These are phyloP conservation scores for Gopherus evgoodei DNA, from an alignment of 2,113 vertebrate genomes.

Conservation along the genomic window DNA sequence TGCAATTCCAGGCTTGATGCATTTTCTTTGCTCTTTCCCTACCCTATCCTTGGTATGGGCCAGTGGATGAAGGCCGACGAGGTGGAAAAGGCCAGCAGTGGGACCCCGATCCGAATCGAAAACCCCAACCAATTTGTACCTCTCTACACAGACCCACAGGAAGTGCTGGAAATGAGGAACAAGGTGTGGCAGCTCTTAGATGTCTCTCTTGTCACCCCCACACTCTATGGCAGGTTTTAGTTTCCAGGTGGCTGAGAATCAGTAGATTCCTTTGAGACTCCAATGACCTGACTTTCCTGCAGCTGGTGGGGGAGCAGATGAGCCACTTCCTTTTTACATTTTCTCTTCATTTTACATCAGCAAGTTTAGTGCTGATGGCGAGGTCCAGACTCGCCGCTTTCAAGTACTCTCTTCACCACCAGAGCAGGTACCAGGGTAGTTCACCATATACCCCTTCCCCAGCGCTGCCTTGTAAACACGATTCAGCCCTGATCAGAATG, in stretches of 20 bases:
- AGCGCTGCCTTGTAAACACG: background rate
- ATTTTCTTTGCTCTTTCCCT: background rate
- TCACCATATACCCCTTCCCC: background rate
- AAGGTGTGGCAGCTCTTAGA: conserved; percentile 81
- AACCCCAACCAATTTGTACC: conserved; percentile 98
- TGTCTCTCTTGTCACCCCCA: background rate
- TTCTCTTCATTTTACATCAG: background rate
- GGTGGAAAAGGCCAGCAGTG: conserved; percentile 87
- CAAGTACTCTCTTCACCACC: background rate
- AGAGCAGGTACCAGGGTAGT: background rate
- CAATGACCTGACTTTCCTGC: background rate
- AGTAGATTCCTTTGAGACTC: background rate
- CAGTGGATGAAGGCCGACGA: conserved; percentile 96
- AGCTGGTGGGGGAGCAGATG: background rate
- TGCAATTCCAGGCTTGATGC: background rate
- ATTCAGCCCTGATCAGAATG: background rate
- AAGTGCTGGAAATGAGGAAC: conserved; percentile 97
- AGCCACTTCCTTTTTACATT: background rate
- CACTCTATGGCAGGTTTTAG: background rate
- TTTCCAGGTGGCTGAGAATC: background rate
- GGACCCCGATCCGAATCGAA: conserved; percentile 93
- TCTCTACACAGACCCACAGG: conserved; percentile 95
- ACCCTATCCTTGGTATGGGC: background rate
- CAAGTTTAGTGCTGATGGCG: background rate
- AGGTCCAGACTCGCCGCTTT: background rate